Conservation (phyloP, 2,797 vertebrate genomes). For the Tokudaia tokunoshimensis region DNA sequence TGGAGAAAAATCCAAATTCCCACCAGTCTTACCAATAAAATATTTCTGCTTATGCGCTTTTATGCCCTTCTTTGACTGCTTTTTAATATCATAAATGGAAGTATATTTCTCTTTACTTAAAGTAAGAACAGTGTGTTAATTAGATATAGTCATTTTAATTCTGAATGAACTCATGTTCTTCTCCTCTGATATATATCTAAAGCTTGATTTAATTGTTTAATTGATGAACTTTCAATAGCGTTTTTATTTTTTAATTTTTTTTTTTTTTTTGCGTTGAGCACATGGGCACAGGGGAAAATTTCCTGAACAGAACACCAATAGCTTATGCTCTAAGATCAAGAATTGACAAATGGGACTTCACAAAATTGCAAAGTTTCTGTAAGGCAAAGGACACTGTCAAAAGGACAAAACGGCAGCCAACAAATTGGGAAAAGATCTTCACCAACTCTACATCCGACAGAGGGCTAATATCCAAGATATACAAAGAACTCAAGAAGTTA, state of each 20-base stretch:
- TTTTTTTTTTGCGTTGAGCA: no score
- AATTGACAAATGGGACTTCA: no score
- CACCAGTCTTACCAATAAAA: not conserved
- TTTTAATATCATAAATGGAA: constrained; percentile 45
- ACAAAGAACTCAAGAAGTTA: no score
- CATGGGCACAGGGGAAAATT: no score
- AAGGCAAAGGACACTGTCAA: no score
- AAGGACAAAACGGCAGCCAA: no score
- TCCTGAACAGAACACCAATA: no score
- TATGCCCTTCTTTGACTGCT: not conserved
- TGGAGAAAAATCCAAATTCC: not conserved
- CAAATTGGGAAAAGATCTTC: no score
- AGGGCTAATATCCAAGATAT: no score
- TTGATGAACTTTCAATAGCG: not conserved
- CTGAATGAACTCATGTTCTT: not conserved
- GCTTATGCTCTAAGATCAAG: no score
- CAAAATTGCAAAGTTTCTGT: no score
- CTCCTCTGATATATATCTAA: not conserved
- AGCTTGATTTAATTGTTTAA: constrained; percentile 15
- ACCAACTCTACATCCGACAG: no score
- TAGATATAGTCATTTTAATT: constrained; percentile 38
- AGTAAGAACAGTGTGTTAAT: constrained; percentile 12
- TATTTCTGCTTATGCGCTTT: not conserved
- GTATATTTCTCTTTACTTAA: constrained; percentile 10
- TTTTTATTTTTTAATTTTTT: not conserved